A percentile compares a stretch with the other conserved stretches of the same genome.
Evolutionary conservation across 2,113 vertebrate genomes (phyloP).

Genomic region (Tyrannus savana): DNA sequence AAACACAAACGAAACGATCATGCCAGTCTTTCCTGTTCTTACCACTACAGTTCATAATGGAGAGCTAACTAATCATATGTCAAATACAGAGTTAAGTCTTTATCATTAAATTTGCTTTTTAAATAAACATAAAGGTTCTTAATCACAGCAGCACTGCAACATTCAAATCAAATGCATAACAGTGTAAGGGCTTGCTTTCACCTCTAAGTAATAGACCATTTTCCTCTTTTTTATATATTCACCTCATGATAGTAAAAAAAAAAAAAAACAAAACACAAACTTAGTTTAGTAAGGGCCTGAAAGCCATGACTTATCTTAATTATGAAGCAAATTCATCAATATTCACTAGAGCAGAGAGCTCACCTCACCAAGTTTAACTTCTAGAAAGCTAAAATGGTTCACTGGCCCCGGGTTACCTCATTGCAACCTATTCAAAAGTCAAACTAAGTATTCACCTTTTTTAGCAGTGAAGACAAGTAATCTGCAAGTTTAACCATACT

Average conservation of each 20-base stretch:
- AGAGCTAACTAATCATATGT: neutral
- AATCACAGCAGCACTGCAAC: neutral
- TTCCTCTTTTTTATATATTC: neutral
- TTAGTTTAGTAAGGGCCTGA: neutral
- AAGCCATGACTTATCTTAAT: neutral
- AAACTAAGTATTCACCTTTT: neutral
- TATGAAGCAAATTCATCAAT: neutral
- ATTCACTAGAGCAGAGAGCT: neutral
- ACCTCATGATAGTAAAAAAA: neutral
- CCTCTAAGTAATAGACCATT: neutral
- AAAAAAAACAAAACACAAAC: neutral
- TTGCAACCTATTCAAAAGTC: neutral
- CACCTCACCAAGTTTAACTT: neutral
- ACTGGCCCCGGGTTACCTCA: neutral
- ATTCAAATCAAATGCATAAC: neutral
- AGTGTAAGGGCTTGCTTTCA: neutral
- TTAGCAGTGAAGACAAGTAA: neutral
- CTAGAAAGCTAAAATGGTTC: neutral
- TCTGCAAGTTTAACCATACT: neutral
- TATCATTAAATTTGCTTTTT: neutral
- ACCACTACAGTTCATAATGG: rapidly evolving
- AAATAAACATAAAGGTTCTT: neutral
- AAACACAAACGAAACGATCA: neutral
- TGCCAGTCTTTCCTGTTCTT: neutral
- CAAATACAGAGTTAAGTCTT: neutral